Evolutionary conservation across 2,888 invertebrate genomes (phyloP).

Genomic region (Elegia similella): DNA sequence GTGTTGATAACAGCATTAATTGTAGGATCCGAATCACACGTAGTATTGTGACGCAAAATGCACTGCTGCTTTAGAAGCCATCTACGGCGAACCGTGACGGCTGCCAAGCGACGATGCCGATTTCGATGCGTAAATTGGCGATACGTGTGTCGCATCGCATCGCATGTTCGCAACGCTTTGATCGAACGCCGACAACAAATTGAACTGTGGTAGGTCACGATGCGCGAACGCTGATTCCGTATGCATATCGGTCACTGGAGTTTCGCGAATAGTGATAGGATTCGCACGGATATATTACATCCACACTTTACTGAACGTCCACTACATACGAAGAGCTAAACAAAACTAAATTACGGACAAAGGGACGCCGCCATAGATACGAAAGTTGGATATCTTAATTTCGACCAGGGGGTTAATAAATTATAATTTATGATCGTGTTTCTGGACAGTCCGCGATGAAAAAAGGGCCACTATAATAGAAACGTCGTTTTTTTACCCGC

Average conservation of each 20-base stretch:
- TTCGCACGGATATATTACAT: neutral
- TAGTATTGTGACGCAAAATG: neutral
- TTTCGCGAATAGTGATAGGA: constrained; percentile 20
- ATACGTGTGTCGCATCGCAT: constrained; percentile 65
- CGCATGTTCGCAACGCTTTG: constrained; percentile 51
- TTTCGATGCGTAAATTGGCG: constrained; percentile 59
- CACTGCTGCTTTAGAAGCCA: constrained; percentile 7
- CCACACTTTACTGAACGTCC: constrained; percentile 45
- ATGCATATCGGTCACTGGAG: constrained; percentile 45
- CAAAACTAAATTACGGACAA: constrained; percentile 59
- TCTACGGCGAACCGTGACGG: constrained; percentile 30
- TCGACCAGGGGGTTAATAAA: constrained; percentile 65
- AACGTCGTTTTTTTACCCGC: constrained; percentile 72
- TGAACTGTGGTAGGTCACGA: constrained; percentile 67
- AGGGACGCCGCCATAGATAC: constrained; percentile 66
- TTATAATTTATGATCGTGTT: constrained; percentile 78
- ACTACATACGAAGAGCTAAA: constrained; percentile 48
- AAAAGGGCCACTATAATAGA: constrained; percentile 75
- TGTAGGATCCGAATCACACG: neutral
- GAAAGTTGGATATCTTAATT: constrained; percentile 74
- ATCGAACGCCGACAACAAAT: constrained; percentile 52
- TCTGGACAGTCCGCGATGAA: constrained; percentile 58
- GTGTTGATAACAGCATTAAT: neutral
- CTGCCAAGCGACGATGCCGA: constrained; percentile 29
- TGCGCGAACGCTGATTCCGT: constrained; percentile 44